Evolutionary conservation across 1,140 invertebrate genomes (phyloP).

Genomic region (Anastatus disparis): DNA sequence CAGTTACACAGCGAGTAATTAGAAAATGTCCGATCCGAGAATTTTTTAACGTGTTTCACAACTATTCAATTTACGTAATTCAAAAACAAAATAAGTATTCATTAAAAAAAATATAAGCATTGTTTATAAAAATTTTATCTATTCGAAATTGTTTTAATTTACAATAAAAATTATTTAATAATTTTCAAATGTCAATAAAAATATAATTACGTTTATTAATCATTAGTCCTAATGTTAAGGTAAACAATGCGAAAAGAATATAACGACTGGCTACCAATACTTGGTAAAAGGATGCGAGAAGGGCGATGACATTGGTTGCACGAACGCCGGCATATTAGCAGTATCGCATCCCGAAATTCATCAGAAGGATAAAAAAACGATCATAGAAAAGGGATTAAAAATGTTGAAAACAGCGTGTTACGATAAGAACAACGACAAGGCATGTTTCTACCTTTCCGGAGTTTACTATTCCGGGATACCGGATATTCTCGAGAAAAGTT

Average conservation of each 20-base stretch:
- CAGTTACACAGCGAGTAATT: too few species aligned
- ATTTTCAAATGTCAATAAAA: too few species aligned
- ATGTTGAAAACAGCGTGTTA: conserved; percentile 79
- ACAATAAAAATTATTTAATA: too few species aligned
- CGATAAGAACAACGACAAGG: conserved; percentile 72
- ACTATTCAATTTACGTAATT: too few species aligned
- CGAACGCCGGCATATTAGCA: conserved; percentile 79
- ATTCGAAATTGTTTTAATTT: too few species aligned
- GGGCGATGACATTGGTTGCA: conserved; percentile 75
- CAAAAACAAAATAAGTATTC: too few species aligned
- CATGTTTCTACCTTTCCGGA: conserved; percentile 84
- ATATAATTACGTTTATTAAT: too few species aligned
- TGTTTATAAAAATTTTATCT: too few species aligned
- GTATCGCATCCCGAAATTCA: conserved; percentile 66
- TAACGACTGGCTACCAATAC: conserved; percentile 72
- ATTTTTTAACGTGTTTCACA: too few species aligned
- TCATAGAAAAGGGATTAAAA: conserved; percentile 68
- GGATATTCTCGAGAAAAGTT: conserved; percentile 72
- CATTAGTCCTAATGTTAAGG: conserved; percentile 54
- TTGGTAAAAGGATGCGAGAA: conserved; percentile 83
- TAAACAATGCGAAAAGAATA: conserved; percentile 48
- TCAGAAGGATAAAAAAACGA: conserved; percentile 58
- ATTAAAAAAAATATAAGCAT: too few species aligned
- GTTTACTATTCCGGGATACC: conserved; percentile 80
- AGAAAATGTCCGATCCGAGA: too few species aligned